phyloP scores from a whole-genome alignment of 2,888 invertebrate genomes.

The Hedychridium roseum region DNA sequence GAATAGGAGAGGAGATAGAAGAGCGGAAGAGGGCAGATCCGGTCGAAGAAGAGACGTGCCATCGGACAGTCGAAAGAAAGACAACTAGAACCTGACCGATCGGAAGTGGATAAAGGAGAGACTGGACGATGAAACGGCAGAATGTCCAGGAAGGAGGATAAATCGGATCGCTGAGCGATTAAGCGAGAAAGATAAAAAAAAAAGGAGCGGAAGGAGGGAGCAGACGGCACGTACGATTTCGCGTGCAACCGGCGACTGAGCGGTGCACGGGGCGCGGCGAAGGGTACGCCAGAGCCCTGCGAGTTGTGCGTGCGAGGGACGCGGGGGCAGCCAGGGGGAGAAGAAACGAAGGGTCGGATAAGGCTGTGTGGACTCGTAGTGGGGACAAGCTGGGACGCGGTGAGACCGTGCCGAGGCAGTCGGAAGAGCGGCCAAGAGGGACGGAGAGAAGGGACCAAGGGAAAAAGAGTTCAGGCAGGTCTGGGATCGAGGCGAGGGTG shows the following conservation, averaged over 20 bases:
- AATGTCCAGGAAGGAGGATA: too few species aligned
- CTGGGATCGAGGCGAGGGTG: constrained; percentile 55
- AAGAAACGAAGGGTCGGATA: constrained; percentile 29
- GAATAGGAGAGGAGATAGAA: constrained; percentile 20
- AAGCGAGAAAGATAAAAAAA: too few species aligned
- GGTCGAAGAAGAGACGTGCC: too few species aligned
- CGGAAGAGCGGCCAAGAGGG: constrained; percentile 31
- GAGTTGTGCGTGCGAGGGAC: constrained; percentile 26
- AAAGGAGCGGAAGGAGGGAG: constrained; percentile 39
- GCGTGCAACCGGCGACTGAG: constrained; percentile 35
- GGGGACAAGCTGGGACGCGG: constrained; percentile 8
- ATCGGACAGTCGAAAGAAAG: too few species aligned
- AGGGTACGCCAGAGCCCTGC: constrained; percentile 29
- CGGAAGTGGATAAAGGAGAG: too few species aligned
- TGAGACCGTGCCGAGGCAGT: constrained; percentile 10
- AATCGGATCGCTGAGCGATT: too few species aligned
- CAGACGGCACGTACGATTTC: constrained; percentile 54
- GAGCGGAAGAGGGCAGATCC: constrained; percentile 25
- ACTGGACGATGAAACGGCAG: too few species aligned
- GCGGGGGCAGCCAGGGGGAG: constrained; percentile 9
- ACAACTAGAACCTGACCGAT: too few species aligned
- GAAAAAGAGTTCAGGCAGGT: constrained; percentile 58
- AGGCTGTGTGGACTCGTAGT: constrained; percentile 20
- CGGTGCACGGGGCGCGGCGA: constrained; percentile 23
- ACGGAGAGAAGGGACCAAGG: constrained; percentile 45